These are phyloP conservation scores for Taxidea taxus DNA, from an alignment of 2,113 vertebrate genomes.

Conservation along the genomic window DNA sequence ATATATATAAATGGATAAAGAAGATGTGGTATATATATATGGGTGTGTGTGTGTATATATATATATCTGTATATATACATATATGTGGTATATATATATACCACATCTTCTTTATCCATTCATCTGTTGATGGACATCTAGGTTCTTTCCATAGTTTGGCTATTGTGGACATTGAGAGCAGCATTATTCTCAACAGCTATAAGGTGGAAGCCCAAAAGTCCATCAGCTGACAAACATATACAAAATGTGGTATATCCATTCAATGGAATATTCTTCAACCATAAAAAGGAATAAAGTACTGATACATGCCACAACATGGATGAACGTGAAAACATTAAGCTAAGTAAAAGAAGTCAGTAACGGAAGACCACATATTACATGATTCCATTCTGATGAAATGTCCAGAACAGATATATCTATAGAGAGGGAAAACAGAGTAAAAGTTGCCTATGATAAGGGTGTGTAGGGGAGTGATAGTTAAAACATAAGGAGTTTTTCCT, in stretches of 20 bases:
- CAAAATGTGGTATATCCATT: background rate
- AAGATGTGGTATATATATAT: too few species aligned
- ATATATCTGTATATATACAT: too few species aligned
- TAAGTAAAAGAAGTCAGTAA: background rate
- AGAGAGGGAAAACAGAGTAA: background rate
- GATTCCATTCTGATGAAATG: background rate
- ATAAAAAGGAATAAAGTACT: background rate
- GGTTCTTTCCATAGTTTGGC: too few species aligned
- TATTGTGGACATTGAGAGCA: background rate
- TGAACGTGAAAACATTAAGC: background rate
- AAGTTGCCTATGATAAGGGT: background rate
- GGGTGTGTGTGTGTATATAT: too few species aligned
- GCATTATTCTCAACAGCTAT: background rate
- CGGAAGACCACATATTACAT: background rate
- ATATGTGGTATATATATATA: too few species aligned
- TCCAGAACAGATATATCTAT: background rate
- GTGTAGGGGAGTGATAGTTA: background rate
- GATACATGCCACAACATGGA: background rate
- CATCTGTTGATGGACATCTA: too few species aligned
- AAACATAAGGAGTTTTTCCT: background rate
- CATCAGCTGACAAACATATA: background rate
- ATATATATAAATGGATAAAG: too few species aligned
- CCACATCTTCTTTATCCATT: too few species aligned
- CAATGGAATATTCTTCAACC: background rate
- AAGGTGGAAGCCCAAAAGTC: background rate